These are phyloP conservation scores for Pterocles orientalis DNA, from an alignment of 2,113 vertebrate genomes.

Conservation along the genomic window DNA sequence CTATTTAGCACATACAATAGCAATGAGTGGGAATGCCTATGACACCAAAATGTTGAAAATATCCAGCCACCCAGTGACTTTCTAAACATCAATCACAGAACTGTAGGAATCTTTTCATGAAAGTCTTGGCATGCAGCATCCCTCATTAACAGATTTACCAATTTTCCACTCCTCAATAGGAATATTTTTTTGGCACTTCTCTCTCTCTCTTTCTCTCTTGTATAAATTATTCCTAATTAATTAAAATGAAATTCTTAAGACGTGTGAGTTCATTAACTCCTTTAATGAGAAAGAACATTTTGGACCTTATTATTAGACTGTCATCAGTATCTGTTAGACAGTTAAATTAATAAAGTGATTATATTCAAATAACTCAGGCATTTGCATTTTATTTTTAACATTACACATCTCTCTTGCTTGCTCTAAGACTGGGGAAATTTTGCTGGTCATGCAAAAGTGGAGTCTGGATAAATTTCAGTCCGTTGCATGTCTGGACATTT, in stretches of 20 bases:
- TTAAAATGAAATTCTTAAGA: conserved; percentile 61
- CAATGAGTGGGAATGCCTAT: neutral
- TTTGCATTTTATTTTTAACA: conserved; percentile 66
- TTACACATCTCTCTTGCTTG: neutral
- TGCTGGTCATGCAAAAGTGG: neutral
- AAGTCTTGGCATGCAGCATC: neutral
- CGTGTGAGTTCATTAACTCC: conserved; percentile 61
- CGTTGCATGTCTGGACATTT: neutral
- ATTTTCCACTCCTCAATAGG: neutral
- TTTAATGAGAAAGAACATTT: conserved; percentile 69
- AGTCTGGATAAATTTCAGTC: neutral
- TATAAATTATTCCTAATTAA: conserved; percentile 71
- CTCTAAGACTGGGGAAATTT: neutral
- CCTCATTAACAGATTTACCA: conserved; percentile 18
- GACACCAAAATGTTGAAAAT: neutral
- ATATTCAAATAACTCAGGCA: conserved; percentile 58
- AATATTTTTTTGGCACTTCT: conserved; percentile 32
- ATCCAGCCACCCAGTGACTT: neutral
- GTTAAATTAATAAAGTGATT: conserved; percentile 58
- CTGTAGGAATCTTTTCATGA: neutral
- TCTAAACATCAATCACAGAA: neutral
- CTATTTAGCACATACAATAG: neutral
- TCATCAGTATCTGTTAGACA: conserved; percentile 55
- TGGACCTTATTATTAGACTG: conserved; percentile 58
- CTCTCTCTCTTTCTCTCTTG: neutral